Evolutionary conservation across 53 echinoderm and acorn worm species (phyloP), one percentile per base, ranked within the genome.

Genomic region (Antedon mediterranea): DNA sequence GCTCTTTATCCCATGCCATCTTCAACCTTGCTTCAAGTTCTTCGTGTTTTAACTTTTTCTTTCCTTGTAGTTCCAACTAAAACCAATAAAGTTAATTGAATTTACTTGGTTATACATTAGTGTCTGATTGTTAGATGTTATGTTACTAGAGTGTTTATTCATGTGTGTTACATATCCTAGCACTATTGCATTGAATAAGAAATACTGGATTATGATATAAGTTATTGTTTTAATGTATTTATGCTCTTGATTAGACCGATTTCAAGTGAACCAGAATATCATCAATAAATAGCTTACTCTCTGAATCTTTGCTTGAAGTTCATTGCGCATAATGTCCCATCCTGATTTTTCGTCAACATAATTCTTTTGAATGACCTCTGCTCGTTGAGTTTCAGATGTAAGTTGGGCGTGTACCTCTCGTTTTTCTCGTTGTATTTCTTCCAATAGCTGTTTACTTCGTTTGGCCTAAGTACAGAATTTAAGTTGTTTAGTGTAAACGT

Each of bases 11-110:
- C 90, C 90, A 98, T 31, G 92, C 81, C 20, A 88, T 87, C 77
- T 92, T 88, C 0, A 98, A 86, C 31, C 98, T 74, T 4, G 92
- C 83, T 81, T 92, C 90, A 28, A 92, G 80, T 4, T 98, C 98
- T 31, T 98, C 98, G 3, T 88, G 75, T 75, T 98, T 98, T 0
- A 92, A 90, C 82, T 98, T 98, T 77, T 92, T 98, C 72, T 98
- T 98, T 13, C 92, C 90, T 75, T 92, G 90, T 57, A 87, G 89
- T 34, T 97, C 97, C 31, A 97, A 78, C 95, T 95, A 79, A 57
- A 57, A 57, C n/a, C n/a, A n/a, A n/a, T n/a, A n/a, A n/a, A n/a
- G n/a, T n/a, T n/a, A n/a, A n/a, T n/a, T n/a, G n/a, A n/a, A n/a
- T n/a, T n/a, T n/a, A n/a, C n/a, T n/a, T n/a, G n/a, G n/a, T n/a